Conservation (phyloP, 2,797 vertebrate species). For the Lepus oiostolus region DNA sequence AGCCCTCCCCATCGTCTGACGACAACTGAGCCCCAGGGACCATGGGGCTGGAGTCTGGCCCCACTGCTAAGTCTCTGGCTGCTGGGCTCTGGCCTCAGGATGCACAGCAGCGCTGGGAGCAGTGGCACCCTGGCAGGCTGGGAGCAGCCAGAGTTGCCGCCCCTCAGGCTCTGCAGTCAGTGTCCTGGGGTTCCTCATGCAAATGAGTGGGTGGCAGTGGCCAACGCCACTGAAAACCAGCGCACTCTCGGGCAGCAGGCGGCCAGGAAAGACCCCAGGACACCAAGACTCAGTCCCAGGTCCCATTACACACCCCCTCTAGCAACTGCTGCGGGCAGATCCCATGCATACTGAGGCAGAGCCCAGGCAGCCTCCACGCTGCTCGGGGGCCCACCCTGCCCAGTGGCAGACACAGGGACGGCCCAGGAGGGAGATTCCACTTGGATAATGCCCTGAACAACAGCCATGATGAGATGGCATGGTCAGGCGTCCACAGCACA, state of each 20-base stretch:
- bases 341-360: too few relatives aligned
- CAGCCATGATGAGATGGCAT: too few relatives aligned
- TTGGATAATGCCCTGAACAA: too few relatives aligned
- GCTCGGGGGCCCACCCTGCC: too few relatives aligned
- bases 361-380: too few relatives aligned
- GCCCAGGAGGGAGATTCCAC: too few relatives aligned
- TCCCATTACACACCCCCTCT: neutral
- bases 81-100: neutral
- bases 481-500: too few relatives aligned
- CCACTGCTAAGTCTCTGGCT: fast-evolving
- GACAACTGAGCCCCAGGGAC: neutral
- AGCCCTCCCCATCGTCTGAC: neutral
- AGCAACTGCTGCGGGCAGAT: too few relatives aligned
- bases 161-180: neutral
- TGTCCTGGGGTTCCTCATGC: too few relatives aligned
- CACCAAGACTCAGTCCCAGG: neutral
- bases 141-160: neutral
- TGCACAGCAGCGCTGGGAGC: neutral
- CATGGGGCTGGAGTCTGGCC: neutral
- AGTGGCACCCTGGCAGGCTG: neutral
- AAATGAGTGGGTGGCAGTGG: too few relatives aligned
- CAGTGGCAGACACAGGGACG: too few relatives aligned
- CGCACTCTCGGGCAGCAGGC: neutral
- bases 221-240: neutral
- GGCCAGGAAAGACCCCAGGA: neutral